Percentiles rank a stretch among this genome's conserved stretches.
Evolutionary conservation across 1,140 invertebrate species (phyloP).

Genomic region (Ectropis grisescens): DNA sequence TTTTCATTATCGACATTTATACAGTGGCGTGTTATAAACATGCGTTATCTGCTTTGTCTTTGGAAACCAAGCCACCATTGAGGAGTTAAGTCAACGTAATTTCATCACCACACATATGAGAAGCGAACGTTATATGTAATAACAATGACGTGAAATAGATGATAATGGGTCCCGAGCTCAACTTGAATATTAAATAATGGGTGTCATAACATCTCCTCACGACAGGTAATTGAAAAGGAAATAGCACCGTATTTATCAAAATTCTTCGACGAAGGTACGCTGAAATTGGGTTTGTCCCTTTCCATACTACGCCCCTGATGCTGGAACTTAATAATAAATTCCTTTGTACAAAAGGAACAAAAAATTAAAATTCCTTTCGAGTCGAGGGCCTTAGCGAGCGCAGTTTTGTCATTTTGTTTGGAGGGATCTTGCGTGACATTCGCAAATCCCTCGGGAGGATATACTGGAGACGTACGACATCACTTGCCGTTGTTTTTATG

Average conservation of each 20-base stretch:
- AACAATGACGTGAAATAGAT: too few relatives aligned
- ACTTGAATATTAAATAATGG: slow-evolving; percentile 1
- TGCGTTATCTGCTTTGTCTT: too few relatives aligned
- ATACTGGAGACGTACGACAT: not conserved
- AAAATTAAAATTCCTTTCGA: slow-evolving; percentile 56
- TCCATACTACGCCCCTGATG: slow-evolving; percentile 36
- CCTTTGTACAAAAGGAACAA: slow-evolving; percentile 46
- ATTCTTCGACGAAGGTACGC: slow-evolving; percentile 24
- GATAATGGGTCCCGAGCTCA: too few relatives aligned
- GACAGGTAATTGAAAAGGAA: slow-evolving; percentile 21
- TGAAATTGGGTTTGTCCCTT: slow-evolving; percentile 24
- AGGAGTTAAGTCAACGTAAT: too few relatives aligned
- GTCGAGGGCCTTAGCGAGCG: slow-evolving; percentile 29
- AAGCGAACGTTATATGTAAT: too few relatives aligned
- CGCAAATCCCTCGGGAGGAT: slow-evolving; percentile 31
- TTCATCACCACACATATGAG: too few relatives aligned
- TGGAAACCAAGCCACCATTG: too few relatives aligned
- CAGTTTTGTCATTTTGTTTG: slow-evolving; percentile 50
- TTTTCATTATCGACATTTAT: too few relatives aligned
- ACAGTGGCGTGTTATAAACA: too few relatives aligned
- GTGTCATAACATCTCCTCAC: slow-evolving; percentile 4
- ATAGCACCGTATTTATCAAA: slow-evolving; percentile 26
- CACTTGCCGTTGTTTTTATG: too few relatives aligned
- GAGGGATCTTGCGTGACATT: slow-evolving; percentile 33
- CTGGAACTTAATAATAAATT: slow-evolving; percentile 50